Conservation (phyloP, 2,113 vertebrate genomes). For the Illadopsis cleaveri region DNA sequence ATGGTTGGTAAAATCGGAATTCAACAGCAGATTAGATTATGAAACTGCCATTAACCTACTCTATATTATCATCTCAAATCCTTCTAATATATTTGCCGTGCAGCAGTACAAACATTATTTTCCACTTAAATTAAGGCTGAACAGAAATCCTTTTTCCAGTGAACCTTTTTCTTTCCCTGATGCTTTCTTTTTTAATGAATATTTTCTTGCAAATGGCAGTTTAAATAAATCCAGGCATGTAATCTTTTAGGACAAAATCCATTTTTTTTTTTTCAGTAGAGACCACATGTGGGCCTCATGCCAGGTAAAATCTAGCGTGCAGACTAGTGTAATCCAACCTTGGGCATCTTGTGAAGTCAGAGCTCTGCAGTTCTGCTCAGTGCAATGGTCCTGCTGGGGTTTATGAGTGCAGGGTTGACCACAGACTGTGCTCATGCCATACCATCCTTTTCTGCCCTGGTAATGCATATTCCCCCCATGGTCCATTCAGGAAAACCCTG, state of each 20-base stretch:
- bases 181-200: slow-evolving; percentile 17
- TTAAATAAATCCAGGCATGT: slow-evolving; percentile 42
- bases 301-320: not conserved
- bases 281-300: not conserved
- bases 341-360: not conserved
- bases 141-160: slow-evolving; percentile 22
- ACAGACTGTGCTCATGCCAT: rapidly evolving
- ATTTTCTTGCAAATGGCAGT: slow-evolving; percentile 34
- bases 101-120: slow-evolving; percentile 37
- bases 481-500: not conserved
- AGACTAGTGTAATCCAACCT: not conserved
- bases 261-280: slow-evolving; percentile 6
- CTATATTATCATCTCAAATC: slow-evolving; percentile 44
- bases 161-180: not conserved
- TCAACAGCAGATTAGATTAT: slow-evolving; percentile 47
- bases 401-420: not conserved
- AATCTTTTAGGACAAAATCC: slow-evolving; percentile 34
- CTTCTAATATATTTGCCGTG: slow-evolving; percentile 17
- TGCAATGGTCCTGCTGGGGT: not conserved
- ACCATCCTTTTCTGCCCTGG: not conserved
- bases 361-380: not conserved
- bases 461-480: rapidly evolving
- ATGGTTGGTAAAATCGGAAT: not conserved
- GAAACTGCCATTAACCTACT: slow-evolving; percentile 47
- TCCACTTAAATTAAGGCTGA: slow-evolving; percentile 25